Conservation (phyloP, 2,113 vertebrate species). For the Lagopus leucura region DNA sequence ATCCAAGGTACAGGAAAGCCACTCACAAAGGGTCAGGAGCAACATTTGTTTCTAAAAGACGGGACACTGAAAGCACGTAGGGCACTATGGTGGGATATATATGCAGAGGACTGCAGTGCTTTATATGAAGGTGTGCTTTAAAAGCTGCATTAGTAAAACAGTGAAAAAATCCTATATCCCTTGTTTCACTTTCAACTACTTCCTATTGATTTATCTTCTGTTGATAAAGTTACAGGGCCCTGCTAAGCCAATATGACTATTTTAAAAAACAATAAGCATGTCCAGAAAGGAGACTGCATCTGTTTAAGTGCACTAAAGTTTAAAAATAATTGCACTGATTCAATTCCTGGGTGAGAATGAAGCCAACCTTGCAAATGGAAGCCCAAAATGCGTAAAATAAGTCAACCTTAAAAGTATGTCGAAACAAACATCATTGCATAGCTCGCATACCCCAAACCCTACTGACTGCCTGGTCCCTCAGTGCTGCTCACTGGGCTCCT, state of each 20-base stretch:
- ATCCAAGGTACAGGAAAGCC: neutral
- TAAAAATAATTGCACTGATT: conserved; percentile 50
- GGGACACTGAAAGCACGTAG: neutral
- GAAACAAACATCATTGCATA: neutral
- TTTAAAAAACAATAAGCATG: conserved; percentile 42
- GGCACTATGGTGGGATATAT: neutral
- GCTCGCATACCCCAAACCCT: neutral
- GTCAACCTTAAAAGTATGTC: conserved; percentile 7
- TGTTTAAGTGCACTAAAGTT: conserved; percentile 11
- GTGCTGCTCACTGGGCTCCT: neutral
- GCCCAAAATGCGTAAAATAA: conserved; percentile 10
- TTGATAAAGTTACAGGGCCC: neutral
- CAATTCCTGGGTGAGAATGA: conserved; percentile 46
- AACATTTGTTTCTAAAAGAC: neutral
- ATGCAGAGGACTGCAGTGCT: rapidly evolving
- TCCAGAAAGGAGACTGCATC: conserved; percentile 43
- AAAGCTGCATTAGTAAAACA: neutral
- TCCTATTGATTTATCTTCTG: neutral
- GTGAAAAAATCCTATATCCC: neutral
- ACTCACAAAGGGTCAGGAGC: neutral
- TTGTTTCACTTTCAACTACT: neutral
- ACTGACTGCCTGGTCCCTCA: neutral
- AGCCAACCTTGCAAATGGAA: neutral
- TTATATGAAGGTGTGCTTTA: neutral
- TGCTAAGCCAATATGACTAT: neutral